Base-by-base conservation (phyloP, 2,797 vertebrate species). In the Rhincodon typus region DNA sequence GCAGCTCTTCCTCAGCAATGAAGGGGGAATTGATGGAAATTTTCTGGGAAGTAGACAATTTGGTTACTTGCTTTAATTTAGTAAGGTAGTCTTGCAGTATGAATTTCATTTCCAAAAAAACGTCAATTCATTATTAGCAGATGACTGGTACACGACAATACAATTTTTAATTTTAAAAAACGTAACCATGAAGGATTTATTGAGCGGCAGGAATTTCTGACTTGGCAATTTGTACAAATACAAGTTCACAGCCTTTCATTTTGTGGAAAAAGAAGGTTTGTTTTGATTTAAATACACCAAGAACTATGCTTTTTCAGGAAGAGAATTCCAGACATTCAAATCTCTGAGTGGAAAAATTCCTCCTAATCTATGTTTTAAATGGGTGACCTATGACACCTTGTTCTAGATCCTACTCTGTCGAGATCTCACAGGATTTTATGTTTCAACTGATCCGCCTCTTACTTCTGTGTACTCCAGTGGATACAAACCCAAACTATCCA, bases 151-250 rank as follows among this genome's bases (percentile, higher is more conserved):
- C 23, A 42, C 34, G 25, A 62, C 46, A 19, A 46, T 53, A 34
- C 19, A 2, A 21, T 25, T 93, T 74, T 95, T 74, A 17, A 53
- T 42, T 10, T 30, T 3, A 38, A 27, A 27, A 21, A 42, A 38
- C 21, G 34, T 91, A n/a, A 66, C 12, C 4, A 30, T n/a, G 57
- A 95, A 50, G 25, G 25, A 72, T 30, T 94, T 69, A 94, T 72
- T 53, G 50, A 95, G 38, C 38, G 69, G 90, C 62, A 38, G 90
- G 90, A 42, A 94, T 69, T 94, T 94, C 34, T 94, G 90, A 7
- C 17, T 94, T 91, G 27, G 3, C 66, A n/a, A 17, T 62, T 57
- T 46, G 82, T 46, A 21, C 6, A 19, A 15, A 84, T 23, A n/a
- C 30, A n/a, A 91, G 12, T 30, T 25, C 17, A 19, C 34, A n/a